Percentiles rank a stretch among this genome's conserved stretches.
Evolutionary conservation across 2,113 vertebrate genomes (phyloP).

Genomic region (Planiliza haematocheilus): DNA sequence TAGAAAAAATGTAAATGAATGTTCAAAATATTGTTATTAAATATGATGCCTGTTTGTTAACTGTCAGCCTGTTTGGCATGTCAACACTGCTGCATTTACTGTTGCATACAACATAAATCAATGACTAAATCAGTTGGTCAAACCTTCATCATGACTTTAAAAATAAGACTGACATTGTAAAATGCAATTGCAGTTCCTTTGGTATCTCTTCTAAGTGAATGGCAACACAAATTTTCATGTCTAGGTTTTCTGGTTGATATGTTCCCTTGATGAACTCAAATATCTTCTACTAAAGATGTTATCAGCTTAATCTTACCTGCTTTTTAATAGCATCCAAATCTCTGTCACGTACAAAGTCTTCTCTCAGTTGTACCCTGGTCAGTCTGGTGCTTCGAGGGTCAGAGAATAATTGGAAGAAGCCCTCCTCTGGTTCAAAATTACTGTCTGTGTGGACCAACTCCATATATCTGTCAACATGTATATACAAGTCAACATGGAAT

Average conservation of each 20-base stretch:
- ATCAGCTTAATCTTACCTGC: slow-evolving; percentile 84
- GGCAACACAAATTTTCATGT: not conserved
- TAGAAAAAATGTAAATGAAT: too few relatives aligned
- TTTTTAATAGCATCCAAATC: slow-evolving; percentile 95
- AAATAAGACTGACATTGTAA: too few relatives aligned
- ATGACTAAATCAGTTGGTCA: too few relatives aligned
- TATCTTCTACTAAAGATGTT: not conserved
- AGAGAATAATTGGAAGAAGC: slow-evolving; percentile 96
- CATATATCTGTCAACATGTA: slow-evolving; percentile 89
- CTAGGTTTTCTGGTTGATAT: not conserved
- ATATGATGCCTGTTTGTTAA: too few relatives aligned
- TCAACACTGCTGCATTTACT: too few relatives aligned
- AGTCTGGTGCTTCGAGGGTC: slow-evolving; percentile 95
- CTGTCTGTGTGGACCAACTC: slow-evolving; percentile 94
- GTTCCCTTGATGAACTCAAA: not conserved
- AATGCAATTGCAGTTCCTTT: too few relatives aligned
- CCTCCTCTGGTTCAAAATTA: slow-evolving; percentile 91
- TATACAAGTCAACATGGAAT: not conserved
- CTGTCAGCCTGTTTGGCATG: too few relatives aligned
- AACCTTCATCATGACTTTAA: too few relatives aligned
- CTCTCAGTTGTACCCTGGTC: slow-evolving; percentile 91
- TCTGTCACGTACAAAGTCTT: slow-evolving; percentile 92
- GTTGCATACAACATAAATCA: too few relatives aligned
- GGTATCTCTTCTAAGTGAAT: too few relatives aligned
- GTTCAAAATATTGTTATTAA: too few relatives aligned